phyloP scores from a whole-genome alignment of 2,113 vertebrate species.

The Chaenogobius annularis region DNA sequence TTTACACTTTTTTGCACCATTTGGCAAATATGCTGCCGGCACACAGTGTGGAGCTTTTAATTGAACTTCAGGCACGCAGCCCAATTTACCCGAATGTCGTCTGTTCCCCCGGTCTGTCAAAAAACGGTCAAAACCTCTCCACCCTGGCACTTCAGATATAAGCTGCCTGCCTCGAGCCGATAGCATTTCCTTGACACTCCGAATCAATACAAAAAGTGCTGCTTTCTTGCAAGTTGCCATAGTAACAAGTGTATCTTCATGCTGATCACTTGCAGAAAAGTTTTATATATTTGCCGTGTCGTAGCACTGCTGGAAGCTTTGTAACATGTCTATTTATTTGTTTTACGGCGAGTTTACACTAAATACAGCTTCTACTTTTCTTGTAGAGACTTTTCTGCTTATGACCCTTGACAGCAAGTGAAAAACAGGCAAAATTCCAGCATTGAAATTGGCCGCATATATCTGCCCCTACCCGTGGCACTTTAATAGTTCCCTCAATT shows the following conservation, averaged over 20 bases:
- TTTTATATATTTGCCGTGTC: conserved; percentile 22
- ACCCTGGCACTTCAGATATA: conserved; percentile 52
- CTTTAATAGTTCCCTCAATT: conserved; percentile 70
- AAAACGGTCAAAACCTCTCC: conserved; percentile 60
- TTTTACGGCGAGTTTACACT: conserved; percentile 41
- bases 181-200: conserved; percentile 29
- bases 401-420: conserved; percentile 56
- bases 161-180: conserved; percentile 40
- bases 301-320: neutral
- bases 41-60: conserved; percentile 62
- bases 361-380: conserved; percentile 8
- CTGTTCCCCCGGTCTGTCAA: conserved; percentile 62
- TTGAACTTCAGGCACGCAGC: conserved; percentile 66
- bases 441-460: conserved; percentile 54
- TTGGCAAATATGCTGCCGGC: conserved; percentile 55
- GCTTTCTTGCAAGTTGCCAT: conserved; percentile 44
- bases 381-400: conserved; percentile 27
- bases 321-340: conserved; percentile 21
- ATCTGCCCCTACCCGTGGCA: conserved; percentile 58
- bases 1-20: conserved; percentile 36
- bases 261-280: conserved; percentile 34
- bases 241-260: conserved; percentile 45
- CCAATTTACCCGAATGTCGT: conserved; percentile 55
- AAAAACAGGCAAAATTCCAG: conserved; percentile 58
- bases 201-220: conserved; percentile 40